Percentiles rank a stretch among this genome's conserved stretches.
Evolutionary conservation across 2,113 vertebrate genomes (phyloP).

Genomic region (Scalopus aquaticus): DNA sequence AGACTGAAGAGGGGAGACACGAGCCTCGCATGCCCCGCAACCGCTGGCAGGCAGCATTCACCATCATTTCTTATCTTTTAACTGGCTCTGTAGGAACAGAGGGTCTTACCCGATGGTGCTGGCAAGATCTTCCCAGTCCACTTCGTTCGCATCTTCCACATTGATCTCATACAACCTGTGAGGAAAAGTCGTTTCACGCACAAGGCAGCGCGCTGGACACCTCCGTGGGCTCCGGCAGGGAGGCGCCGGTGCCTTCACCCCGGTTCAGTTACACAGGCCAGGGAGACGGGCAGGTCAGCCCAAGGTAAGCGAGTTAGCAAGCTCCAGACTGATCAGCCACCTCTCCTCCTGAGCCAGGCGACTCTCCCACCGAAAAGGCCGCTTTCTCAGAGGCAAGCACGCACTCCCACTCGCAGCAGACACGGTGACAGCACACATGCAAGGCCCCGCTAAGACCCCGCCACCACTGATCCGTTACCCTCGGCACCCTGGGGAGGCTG

Average conservation of each 20-base stretch:
- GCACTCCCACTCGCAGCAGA: not conserved
- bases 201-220: not conserved
- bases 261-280: not conserved
- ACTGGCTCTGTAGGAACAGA: not conserved
- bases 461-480: accelerated
- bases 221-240: not conserved
- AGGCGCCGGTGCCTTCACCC: no score
- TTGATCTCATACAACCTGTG: slow-evolving; percentile 79
- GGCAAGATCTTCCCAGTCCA: slow-evolving; percentile 86
- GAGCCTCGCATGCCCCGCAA: no score
- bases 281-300: accelerated
- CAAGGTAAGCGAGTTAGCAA: not conserved
- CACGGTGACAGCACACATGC: not conserved
- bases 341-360: not conserved
- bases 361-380: not conserved
- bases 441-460: no score
- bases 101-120: slow-evolving; percentile 81
- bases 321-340: not conserved
- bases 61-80: not conserved
- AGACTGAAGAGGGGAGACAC: no score
- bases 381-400: not conserved
- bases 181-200: not conserved
- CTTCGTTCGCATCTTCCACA: slow-evolving; percentile 81
- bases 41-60: not conserved
- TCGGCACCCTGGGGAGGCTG: not conserved